Conservation (phyloP, 2,113 vertebrate species). For the Pachypanchax playfairii region DNA sequence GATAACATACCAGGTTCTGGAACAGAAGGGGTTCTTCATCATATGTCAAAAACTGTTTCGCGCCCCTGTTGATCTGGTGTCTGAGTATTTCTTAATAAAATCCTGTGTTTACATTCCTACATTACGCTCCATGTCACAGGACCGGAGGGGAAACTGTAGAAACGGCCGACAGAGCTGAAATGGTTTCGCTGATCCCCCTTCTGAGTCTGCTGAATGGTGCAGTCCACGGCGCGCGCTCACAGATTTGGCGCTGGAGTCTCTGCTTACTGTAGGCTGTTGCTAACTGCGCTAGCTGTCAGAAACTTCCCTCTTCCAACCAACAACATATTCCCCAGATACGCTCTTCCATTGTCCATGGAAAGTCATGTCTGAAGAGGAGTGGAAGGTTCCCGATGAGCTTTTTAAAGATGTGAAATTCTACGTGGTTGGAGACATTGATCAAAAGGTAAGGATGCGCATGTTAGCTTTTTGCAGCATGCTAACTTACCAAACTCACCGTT, state of each 20-base stretch:
- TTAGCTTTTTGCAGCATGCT: slow-evolving; percentile 65
- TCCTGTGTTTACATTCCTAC: too few relatives aligned
- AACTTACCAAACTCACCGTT: slow-evolving; percentile 36
- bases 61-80: too few relatives aligned
- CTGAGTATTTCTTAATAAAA: too few relatives aligned
- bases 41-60: too few relatives aligned
- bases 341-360: slow-evolving; percentile 31
- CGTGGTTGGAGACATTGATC: slow-evolving; percentile 94
- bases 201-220: slow-evolving; percentile 9
- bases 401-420: slow-evolving; percentile 98
- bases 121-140: too few relatives aligned
- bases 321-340: neutral
- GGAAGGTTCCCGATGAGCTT: slow-evolving; percentile 87
- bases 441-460: slow-evolving; percentile 82
- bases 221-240: slow-evolving; percentile 66
- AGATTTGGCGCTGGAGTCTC: slow-evolving; percentile 72
- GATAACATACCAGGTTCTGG: too few relatives aligned
- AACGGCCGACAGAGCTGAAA: too few relatives aligned
- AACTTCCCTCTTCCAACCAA: neutral
- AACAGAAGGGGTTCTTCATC: too few relatives aligned
- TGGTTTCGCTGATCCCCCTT: too few relatives aligned
- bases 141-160: too few relatives aligned
- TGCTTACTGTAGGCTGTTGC: neutral
- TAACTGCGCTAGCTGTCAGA: neutral
- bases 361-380: slow-evolving; percentile 82